Conservation (phyloP, 37 sponge, comb jelly and placozoan species). For the Haliclona indistincta region DNA sequence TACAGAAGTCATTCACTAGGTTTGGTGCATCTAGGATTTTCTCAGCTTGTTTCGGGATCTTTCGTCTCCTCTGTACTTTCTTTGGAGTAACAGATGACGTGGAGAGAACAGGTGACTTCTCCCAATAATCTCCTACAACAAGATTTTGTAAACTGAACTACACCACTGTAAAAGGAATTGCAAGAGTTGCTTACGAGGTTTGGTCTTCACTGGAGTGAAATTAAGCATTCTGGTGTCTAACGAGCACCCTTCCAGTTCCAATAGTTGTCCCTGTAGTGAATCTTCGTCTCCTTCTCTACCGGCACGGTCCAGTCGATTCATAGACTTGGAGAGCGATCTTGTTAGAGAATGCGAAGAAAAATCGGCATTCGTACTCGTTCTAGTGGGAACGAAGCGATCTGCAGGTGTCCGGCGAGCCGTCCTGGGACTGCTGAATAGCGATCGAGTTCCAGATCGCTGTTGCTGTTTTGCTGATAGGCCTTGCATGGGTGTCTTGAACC, state of each 20-base stretch:
- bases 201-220: conserved; percentile 15
- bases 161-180: not conserved
- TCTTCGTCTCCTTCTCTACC: not conserved
- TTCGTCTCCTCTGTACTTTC: conserved; percentile 13
- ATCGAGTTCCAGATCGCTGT: not conserved
- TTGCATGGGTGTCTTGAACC: not conserved
- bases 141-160: too few relatives aligned
- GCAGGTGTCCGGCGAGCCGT: conserved; percentile 14
- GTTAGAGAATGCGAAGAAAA: conserved; percentile 49
- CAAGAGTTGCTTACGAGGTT: not conserved
- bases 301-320: not conserved
- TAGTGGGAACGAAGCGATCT: conserved; percentile 74
- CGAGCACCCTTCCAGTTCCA: conserved; percentile 26
- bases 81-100: not conserved
- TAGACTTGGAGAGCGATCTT: not conserved
- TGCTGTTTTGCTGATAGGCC: not conserved
- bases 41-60: conserved; percentile 72
- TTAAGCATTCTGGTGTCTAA: conserved; percentile 24
- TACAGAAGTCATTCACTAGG: conserved; percentile 83
- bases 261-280: conserved; percentile 4
- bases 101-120: not conserved
- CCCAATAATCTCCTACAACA: too few relatives aligned
- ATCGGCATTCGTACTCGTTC: conserved; percentile 40
- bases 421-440: not conserved
- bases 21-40: conserved; percentile 91